Evolutionary conservation across 2,888 invertebrate genomes (phyloP), one percentile per base, ranked within the genome.

Genomic region (Caenorhabditis japonica): DNA sequence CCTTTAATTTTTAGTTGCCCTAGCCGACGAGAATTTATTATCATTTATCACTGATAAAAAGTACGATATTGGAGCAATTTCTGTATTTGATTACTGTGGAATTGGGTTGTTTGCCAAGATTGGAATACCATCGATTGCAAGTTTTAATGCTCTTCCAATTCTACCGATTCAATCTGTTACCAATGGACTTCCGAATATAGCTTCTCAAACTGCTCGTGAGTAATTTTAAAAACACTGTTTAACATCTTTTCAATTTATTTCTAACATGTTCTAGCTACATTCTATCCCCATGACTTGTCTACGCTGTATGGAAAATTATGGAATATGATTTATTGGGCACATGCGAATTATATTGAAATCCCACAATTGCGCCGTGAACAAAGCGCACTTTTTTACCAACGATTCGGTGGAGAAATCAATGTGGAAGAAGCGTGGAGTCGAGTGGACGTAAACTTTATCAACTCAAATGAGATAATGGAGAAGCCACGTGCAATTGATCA

Each of bases 401-500:
- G 27, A 21, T 71, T 43, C 33, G 64, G 64, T 15, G 4, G 41
- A 3, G 4, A 23, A 12, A 53, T 60, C 36, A 49, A 60, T 33
- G 44, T 72, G 21, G 60, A 66, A n/a, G 30, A 66, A 4, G 21
- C 51, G 1, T 4, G 41, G 3, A 39, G 36, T 2, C 46, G 52
- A 21, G 38, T 73, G 1, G 76, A 74, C 36, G 12, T 76, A 7
- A 33, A 72, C 1, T 83, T 84, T 34, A 30, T 85, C 3, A 84
- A 84, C 46, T 80, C 82, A 17, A 73, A 85, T 34, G 84, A 85
- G 59, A 25, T 85, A 1, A 74, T 85, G 38, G 84, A 83, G 39
- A 70, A 76, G 23, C 76, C 82, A 5, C 58, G 79, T 23, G 80
- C 80, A 8, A 61, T 80, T 15, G 58, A 66, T 17, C 60, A 75